Evolutionary conservation across 2,797 vertebrate genomes (phyloP), one percentile per base, ranked within the genome.

Genomic region (Sebastes jordani): DNA sequence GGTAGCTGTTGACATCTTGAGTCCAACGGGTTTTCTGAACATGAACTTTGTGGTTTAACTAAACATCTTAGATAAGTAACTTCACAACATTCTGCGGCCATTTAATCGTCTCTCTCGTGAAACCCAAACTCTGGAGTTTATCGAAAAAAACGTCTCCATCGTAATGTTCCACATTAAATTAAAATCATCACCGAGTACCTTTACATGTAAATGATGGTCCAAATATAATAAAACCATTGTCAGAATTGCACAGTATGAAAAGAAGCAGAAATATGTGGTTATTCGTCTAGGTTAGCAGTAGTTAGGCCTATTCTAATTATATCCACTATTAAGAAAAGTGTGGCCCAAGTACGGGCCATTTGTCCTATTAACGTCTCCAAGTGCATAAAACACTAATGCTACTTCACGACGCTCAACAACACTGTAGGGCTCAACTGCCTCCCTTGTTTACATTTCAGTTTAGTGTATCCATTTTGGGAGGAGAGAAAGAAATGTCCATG

Each of bases 391-490:
- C 72, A 84, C 89, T 85, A 89, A 89, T 80, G 83, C 90, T 92
- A 93, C 88, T 90, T 88, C 90, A 93, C 86, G 55, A 93, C 72
- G 84, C 82, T 86, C 87, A 91, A 91, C 87, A 90, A 92, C 90
- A 93, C 87, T 89, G 87, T 85, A 60, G 75, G 78, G 81, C 74
- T 86, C 78, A n/a, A 29, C 34, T 54, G 71, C 78, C 72, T 80
- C 76, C 80, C 62, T 63, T 71, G 77, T 89, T 88, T 79, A 87
- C 80, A 88, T 88, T 63, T 94, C 68, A 78, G 36, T 78, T 86
- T 87, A 93, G 86, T 89, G 89, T 84, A 56, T 83, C 56, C 27
- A n/a, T 79, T 81, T 69, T 61, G 72, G 74, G 80, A 83, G 56
- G 72, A 81, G 52, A 49, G 13, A 60, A 79, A 81, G 69, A 74